These are phyloP conservation scores for Ladona fulva DNA, from an alignment of 1,140 invertebrate species.

Conservation along the genomic window DNA sequence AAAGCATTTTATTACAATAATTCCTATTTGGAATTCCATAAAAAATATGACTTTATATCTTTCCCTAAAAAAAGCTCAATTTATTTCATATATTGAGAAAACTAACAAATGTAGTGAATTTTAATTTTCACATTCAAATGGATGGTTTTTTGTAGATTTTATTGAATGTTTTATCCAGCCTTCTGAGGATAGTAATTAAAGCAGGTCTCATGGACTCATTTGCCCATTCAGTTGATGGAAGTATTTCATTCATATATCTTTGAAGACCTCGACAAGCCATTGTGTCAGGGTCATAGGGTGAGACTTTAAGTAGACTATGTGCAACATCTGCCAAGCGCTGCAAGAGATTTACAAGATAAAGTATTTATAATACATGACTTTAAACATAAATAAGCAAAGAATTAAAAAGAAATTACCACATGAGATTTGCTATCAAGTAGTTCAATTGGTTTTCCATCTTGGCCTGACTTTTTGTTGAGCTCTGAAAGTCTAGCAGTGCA, in stretches of 20 bases:
- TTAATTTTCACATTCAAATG: no score
- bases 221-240: constrained; percentile 94
- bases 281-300: constrained; percentile 91
- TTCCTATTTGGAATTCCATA: no score
- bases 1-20: no score
- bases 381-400: constrained; percentile 15
- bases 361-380: neutral
- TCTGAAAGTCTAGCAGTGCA: constrained; percentile 71
- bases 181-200: constrained; percentile 79
- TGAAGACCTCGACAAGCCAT: constrained; percentile 88
- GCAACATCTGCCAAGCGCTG: constrained; percentile 93
- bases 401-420: constrained; percentile 52
- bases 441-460: constrained; percentile 80
- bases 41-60: no score
- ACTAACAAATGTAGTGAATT: no score
- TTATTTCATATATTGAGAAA: no score
- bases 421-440: constrained; percentile 91
- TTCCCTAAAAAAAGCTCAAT: no score
- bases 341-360: constrained; percentile 27
- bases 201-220: constrained; percentile 88
- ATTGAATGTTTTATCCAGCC: constrained; percentile 93
- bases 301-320: constrained; percentile 91
- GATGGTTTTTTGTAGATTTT: constrained; percentile 96
- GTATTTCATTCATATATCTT: constrained; percentile 87
- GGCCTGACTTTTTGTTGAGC: constrained; percentile 76